Percentiles rank a stretch among this genome's conserved stretches.
These are phyloP conservation scores for Calypte anna DNA, from an alignment of 2,113 vertebrate species.

Conservation along the genomic window DNA sequence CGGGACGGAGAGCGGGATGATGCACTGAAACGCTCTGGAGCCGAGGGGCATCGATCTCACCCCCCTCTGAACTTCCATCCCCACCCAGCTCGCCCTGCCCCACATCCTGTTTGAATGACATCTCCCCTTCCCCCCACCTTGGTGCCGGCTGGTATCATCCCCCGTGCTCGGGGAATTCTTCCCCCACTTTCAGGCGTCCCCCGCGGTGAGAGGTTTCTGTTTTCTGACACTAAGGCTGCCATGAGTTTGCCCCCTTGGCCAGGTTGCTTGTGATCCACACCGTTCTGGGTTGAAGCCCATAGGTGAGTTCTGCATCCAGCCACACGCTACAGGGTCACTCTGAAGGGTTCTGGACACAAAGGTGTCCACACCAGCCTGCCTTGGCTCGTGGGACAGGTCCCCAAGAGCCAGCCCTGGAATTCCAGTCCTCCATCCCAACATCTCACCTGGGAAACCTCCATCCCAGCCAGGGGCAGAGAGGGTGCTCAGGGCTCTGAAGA, in stretches of 20 bases:
- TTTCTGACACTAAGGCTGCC: background rate
- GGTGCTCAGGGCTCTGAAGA: background rate
- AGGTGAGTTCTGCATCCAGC: background rate
- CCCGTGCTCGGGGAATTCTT: too few species aligned
- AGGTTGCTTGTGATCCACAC: rapidly evolving
- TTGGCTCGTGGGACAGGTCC: rapidly evolving
- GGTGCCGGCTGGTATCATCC: background rate
- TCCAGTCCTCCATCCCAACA: background rate
- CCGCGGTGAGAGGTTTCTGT: background rate
- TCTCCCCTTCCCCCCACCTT: too few species aligned
- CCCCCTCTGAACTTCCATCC: too few species aligned
- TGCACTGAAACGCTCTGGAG: background rate
- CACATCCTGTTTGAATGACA: too few species aligned
- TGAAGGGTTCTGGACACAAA: background rate
- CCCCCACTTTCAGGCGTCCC: background rate
- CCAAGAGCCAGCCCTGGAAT: background rate
- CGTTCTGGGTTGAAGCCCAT: background rate
- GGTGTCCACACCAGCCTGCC: rapidly evolving
- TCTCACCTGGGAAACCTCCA: rapidly evolving
- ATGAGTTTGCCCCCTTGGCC: rapidly evolving
- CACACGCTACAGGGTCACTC: background rate
- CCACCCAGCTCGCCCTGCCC: background rate
- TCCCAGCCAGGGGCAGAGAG: background rate
- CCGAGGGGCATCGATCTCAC: background rate
- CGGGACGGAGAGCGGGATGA: background rate